Conservation (phyloP, 2,797 vertebrate genomes). For the Enteromius fasciolatus region DNA sequence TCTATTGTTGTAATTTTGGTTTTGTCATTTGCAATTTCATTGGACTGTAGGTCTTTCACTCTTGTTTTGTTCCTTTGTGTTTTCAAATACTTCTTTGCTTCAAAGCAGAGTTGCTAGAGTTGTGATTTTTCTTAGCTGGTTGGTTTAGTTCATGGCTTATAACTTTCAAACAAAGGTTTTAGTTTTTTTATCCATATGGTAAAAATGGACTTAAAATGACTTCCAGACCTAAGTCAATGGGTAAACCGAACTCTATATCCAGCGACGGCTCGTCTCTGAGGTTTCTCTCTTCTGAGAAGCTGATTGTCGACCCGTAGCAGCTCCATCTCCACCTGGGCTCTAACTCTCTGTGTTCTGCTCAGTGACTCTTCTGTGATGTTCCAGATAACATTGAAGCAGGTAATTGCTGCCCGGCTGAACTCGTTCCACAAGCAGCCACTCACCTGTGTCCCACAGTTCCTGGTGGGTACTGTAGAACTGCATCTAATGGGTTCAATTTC, state of each 20-base stretch:
- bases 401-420: slow-evolving; percentile 37
- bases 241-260: neutral
- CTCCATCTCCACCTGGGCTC: neutral
- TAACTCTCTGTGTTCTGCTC: slow-evolving; percentile 23
- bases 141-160: neutral
- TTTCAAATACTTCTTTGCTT: too few relatives aligned
- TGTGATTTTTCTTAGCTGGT: neutral
- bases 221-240: neutral
- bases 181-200: neutral
- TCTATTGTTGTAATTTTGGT: too few relatives aligned
- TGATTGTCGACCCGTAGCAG: neutral
- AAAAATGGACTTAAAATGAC: neutral
- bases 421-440: slow-evolving; percentile 1
- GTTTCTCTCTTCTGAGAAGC: neutral
- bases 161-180: neutral
- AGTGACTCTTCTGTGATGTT: neutral
- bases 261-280: neutral
- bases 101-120: too few relatives aligned
- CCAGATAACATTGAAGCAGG: slow-evolving; percentile 51
- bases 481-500: slow-evolving; percentile 3
- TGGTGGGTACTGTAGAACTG: neutral
- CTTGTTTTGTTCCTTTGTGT: too few relatives aligned
- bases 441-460: slow-evolving; percentile 6
- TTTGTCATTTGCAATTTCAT: too few relatives aligned
- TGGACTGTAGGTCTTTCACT: too few relatives aligned